Evolutionary conservation across 2,888 invertebrate genomes (phyloP), one percentile per base, ranked within the genome.

Genomic region (Calameuta filiformis): DNA sequence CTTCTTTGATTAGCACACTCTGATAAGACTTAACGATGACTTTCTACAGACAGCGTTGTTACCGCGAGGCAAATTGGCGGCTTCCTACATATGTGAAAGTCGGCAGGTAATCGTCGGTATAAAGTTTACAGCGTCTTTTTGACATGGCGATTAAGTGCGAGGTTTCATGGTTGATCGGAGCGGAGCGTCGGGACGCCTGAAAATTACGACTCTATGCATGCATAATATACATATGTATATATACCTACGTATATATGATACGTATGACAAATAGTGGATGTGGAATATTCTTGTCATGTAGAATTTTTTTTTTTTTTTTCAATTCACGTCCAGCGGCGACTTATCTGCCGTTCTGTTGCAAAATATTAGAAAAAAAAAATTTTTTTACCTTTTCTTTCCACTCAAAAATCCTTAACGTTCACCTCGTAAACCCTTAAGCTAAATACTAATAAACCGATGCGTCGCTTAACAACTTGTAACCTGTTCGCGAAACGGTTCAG

Each of bases 81-180:
- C 56, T 56, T 23, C 56, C 56, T 56, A 56, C 56, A 40, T 56
- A 6, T 23, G 56, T 56, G 56, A 56, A 23, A 56, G 56, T 56
- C 56, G 69, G n/a, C 68, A n/a, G 56, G 23, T 23, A 35, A 76
- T 75, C 73, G 68, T 73, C 76, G 73, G 76, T 79, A 79, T 77
- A 79, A 56, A 79, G 74, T 90, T 90, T 90, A 90, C 90, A 89
- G 87, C 89, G 87, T 88, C 87, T 86, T 89, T 89, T 89, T 89
- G 88, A 90, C 89, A 89, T 86, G 89, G 87, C 90, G 89, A 91
- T 91, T 90, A 90, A 90, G 88, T 88, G 89, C 84, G 83, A 87
- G 87, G 88, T 90, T 91, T 91, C 90, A 91, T 89, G 80, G 69
- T 74, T 75, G 71, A 71, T 71, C 71, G 71, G 3, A 34, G 33